Evolutionary conservation across 2,888 invertebrate genomes (phyloP).

Genomic region (Malacosoma neustria): DNA sequence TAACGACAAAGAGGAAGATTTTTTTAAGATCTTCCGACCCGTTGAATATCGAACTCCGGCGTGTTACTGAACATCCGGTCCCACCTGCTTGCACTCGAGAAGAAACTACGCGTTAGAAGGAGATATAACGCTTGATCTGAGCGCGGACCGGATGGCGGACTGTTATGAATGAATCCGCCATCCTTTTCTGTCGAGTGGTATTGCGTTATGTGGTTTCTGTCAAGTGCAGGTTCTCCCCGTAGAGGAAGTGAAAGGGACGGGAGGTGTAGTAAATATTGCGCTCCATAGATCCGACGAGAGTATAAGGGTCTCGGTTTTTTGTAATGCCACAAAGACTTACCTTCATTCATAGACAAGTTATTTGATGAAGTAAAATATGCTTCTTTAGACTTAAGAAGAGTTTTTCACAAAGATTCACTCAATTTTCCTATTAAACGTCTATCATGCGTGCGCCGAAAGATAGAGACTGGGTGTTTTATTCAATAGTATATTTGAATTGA

Average conservation of each 20-base stretch:
- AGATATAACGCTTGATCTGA: conserved; percentile 67
- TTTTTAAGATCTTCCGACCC: conserved; percentile 63
- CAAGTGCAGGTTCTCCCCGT: conserved; percentile 63
- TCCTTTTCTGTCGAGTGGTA: conserved; percentile 43
- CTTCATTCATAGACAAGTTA: conserved; percentile 46
- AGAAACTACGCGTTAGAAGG: conserved; percentile 62
- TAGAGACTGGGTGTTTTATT: too few relatives aligned
- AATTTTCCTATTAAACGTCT: too few relatives aligned
- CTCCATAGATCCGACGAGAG: conserved; percentile 49
- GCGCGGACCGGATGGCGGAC: conserved; percentile 70
- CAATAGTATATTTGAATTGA: too few relatives aligned
- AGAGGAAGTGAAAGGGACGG: conserved; percentile 74
- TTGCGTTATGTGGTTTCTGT: conserved; percentile 43
- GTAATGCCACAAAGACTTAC: conserved; percentile 50
- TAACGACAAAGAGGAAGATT: conserved; percentile 34
- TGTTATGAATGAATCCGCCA: conserved; percentile 71
- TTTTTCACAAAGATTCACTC: too few relatives aligned
- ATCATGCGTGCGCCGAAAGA: too few relatives aligned
- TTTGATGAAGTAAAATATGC: not conserved
- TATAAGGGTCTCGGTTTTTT: conserved; percentile 57
- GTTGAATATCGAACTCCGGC: conserved; percentile 43
- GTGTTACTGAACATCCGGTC: conserved; percentile 60
- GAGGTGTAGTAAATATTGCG: conserved; percentile 72
- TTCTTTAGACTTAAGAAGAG: too few relatives aligned
- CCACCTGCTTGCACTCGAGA: conserved; percentile 69